Conservation (phyloP, 2,113 vertebrate genomes). For the Halichoeres trimaculatus region DNA sequence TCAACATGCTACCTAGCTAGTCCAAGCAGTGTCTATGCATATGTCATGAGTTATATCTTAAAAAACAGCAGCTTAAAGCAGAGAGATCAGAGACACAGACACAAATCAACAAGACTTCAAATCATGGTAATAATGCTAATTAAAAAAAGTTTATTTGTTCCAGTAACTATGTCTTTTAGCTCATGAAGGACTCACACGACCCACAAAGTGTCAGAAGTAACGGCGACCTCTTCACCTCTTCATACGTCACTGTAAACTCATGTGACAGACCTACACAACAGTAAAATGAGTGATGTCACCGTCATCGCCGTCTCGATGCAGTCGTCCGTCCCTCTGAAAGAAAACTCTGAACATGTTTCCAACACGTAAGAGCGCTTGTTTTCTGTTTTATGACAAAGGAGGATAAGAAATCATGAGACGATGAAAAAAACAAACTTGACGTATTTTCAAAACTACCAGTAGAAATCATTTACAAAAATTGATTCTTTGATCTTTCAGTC, state of each 20-base stretch:
- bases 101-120: constrained; percentile 1
- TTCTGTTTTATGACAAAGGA: constrained; percentile 44
- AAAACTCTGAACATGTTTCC: constrained; percentile 38
- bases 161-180: constrained; percentile 47
- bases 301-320: constrained; percentile 17
- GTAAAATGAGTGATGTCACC: constrained; percentile 35
- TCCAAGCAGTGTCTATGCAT: no score
- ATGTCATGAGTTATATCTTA: no score
- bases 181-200: constrained; percentile 60
- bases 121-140: constrained; percentile 32
- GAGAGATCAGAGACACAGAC: neutral
- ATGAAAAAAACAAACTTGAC: constrained; percentile 60
- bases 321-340: constrained; percentile 26
- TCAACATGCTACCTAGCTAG: no score
- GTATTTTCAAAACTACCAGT: constrained; percentile 64
- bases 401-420: constrained; percentile 63
- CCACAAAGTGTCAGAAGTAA: constrained; percentile 35
- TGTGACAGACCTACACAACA: constrained; percentile 53
- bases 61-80: no score
- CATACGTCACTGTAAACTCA: constrained; percentile 53
- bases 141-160: constrained; percentile 70
- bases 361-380: constrained; percentile 35
- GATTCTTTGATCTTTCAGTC: constrained; percentile 51
- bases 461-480: constrained; percentile 74
- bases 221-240: constrained; percentile 33